These are phyloP conservation scores for Dicrostonyx torquatus DNA, from an alignment of 2,797 vertebrate species.

Conservation along the genomic window DNA sequence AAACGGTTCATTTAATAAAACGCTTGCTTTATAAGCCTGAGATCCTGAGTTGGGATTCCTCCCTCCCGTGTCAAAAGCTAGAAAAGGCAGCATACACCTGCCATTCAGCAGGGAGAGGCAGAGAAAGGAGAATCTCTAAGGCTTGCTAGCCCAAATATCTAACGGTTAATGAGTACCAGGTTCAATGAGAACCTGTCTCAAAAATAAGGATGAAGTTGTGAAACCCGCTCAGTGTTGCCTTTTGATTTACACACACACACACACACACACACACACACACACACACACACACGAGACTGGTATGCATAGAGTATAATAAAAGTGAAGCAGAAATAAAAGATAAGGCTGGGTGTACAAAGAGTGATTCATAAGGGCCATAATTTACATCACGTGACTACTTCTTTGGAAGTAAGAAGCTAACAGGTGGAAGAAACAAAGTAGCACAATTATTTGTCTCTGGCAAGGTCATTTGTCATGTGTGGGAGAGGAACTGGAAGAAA, in stretches of 20 bases:
- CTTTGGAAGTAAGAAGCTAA: neutral
- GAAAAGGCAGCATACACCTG: neutral
- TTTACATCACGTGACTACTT: neutral
- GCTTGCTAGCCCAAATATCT: neutral
- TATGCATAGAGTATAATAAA: neutral
- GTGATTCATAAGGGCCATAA: neutral
- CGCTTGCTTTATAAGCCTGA: neutral
- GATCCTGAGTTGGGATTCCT: neutral
- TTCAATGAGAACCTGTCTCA: neutral
- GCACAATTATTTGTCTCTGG: neutral
- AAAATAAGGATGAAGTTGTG: neutral
- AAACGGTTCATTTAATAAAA: neutral
- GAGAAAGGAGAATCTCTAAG: neutral
- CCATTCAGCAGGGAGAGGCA: neutral
- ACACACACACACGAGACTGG: neutral
- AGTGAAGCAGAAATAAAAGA: neutral
- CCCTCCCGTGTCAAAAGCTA: neutral
- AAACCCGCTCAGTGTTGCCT: neutral
- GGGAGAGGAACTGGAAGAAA: neutral
- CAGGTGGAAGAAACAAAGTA: neutral
- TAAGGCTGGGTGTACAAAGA: neutral
- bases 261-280: neutral
- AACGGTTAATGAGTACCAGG: neutral
- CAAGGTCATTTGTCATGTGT: neutral
- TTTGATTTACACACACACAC: neutral